These are phyloP conservation scores for Nymphalis io DNA, from an alignment of 1,140 invertebrate genomes.

Conservation along the genomic window DNA sequence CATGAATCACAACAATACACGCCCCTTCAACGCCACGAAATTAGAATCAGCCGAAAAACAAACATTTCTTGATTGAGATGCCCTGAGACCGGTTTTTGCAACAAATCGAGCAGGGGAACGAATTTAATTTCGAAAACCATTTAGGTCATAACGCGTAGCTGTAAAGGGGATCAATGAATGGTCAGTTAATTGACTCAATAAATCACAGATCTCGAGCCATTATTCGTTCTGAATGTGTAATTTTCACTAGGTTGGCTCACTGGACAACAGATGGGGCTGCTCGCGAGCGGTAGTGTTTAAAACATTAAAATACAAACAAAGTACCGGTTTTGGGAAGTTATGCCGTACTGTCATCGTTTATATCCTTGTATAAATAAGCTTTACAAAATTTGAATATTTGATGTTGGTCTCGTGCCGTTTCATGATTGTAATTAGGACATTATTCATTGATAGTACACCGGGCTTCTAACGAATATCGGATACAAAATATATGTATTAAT, in stretches of 20 bases:
- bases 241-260: constrained; percentile 38
- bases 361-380: constrained; percentile 31
- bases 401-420: constrained; percentile 54
- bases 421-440: constrained; percentile 49
- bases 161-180: constrained; percentile 61
- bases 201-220: constrained; percentile 58
- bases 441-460: constrained; percentile 36
- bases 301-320: constrained; percentile 45
- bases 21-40: constrained; percentile 52
- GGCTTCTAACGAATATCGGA: background rate
- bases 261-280: constrained; percentile 59
- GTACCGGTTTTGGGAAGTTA: constrained; percentile 50
- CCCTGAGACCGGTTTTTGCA: constrained; percentile 56
- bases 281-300: constrained; percentile 52
- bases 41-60: constrained; percentile 70
- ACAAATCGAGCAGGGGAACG: constrained; percentile 51
- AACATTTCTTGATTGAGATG: constrained; percentile 69
- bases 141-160: constrained; percentile 49
- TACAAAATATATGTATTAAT: background rate
- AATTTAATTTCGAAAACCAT: constrained; percentile 71
- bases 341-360: constrained; percentile 51
- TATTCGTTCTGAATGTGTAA: constrained; percentile 39
- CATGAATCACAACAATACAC: constrained; percentile 44
- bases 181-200: constrained; percentile 77
- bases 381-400: constrained; percentile 51